Evolutionary conservation across 2,797 vertebrate genomes (phyloP).

Genomic region (Xerus rutilus): DNA sequence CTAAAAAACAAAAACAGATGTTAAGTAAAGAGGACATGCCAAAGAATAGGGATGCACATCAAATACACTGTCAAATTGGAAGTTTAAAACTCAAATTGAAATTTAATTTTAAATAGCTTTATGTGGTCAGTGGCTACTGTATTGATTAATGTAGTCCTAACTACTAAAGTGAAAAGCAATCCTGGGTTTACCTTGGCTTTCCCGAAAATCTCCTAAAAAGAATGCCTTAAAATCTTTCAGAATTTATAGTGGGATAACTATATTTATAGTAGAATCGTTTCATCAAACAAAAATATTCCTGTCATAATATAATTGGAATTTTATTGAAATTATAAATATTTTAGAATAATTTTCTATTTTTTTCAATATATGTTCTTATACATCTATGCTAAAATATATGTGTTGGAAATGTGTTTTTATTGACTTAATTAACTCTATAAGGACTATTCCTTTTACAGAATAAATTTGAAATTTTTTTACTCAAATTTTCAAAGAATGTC

Average conservation of each 20-base stretch:
- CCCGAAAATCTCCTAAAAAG: background rate
- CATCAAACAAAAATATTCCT: background rate
- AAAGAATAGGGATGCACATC: background rate
- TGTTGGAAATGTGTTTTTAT: background rate
- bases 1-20: background rate
- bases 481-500: background rate
- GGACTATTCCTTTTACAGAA: background rate
- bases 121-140: background rate
- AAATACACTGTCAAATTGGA: background rate
- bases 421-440: background rate
- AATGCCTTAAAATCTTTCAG: background rate
- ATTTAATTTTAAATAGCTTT: background rate
- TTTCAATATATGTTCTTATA: background rate
- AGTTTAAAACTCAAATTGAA: background rate
- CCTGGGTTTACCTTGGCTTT: background rate
- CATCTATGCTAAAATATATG: background rate
- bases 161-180: background rate
- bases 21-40: background rate
- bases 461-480: background rate
- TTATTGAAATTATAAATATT: background rate
- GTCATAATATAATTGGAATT: background rate
- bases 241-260: background rate
- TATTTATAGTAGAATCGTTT: background rate
- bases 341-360: background rate
- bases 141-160: background rate